phyloP scores from a whole-genome alignment of 1,140 invertebrate species.

The Neotoxoptera formosana region DNA sequence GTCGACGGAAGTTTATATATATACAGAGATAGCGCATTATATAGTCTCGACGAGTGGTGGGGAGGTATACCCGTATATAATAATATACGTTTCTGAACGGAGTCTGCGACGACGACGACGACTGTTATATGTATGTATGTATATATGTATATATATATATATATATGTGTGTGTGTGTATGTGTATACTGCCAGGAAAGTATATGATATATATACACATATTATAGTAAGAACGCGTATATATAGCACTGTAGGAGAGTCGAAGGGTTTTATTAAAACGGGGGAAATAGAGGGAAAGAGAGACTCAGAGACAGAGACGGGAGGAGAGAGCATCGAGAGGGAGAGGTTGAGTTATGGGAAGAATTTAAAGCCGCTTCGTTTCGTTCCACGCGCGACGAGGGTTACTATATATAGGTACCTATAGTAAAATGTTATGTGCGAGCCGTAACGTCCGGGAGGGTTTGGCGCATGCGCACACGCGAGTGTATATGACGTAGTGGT shows the following conservation, averaged over 20 bases:
- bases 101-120: not conserved
- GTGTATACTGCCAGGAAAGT: not conserved
- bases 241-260: not conserved
- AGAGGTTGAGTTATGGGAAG: constrained; percentile 29
- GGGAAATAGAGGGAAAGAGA: not conserved
- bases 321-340: not conserved
- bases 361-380: constrained; percentile 27
- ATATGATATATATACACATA: not conserved
- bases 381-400: not conserved
- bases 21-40: not conserved
- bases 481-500: not conserved
- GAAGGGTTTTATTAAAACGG: constrained; percentile 52
- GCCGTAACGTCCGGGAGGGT: not conserved
- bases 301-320: not conserved
- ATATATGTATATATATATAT: no score
- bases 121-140: not conserved
- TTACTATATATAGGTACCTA: not conserved
- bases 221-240: not conserved
- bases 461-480: not conserved
- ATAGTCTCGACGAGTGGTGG: not conserved
- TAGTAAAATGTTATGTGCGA: not conserved
- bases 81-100: not conserved
- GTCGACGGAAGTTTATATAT: not conserved
- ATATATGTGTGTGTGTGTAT: no score
- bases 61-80: not conserved